A percentile compares a stretch with the other conserved stretches of the same genome.
Evolutionary conservation across 1,140 invertebrate genomes (phyloP).

Genomic region (Drosophila ohnishii): DNA sequence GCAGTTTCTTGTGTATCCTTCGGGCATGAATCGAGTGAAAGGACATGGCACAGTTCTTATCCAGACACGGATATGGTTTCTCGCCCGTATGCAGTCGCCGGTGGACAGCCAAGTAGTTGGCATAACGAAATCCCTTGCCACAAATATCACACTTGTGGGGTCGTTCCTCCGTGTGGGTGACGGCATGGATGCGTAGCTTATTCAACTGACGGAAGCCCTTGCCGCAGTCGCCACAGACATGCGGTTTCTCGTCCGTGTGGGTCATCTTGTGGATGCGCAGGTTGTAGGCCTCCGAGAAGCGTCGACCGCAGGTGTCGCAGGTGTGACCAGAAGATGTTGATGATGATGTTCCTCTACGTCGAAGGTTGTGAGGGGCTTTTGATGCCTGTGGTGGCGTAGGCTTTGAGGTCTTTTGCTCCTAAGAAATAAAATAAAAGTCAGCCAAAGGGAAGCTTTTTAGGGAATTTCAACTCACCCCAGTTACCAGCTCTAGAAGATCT

Average conservation of each 20-base stretch:
- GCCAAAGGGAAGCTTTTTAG: not conserved
- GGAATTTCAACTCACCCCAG: conserved; percentile 16
- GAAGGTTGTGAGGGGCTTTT: too few relatives aligned
- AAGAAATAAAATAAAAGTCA: not conserved
- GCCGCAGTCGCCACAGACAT: conserved; percentile 70
- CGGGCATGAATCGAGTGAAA: conserved; percentile 74
- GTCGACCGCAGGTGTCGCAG: conserved; percentile 53
- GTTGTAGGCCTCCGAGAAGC: conserved; percentile 67
- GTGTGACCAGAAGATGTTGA: not conserved
- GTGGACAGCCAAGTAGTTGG: conserved; percentile 70
- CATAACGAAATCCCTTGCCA: conserved; percentile 85
- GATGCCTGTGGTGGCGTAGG: not conserved
- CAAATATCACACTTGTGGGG: conserved; percentile 84
- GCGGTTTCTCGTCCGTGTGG: conserved; percentile 76
- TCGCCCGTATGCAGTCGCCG: conserved; percentile 93
- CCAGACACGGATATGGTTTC: conserved; percentile 85
- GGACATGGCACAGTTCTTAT: conserved; percentile 23
- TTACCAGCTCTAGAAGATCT: conserved; percentile 33
- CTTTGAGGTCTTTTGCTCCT: not conserved
- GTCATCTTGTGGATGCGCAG: conserved; percentile 74
- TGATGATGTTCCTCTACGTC: not conserved
- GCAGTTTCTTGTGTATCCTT: conserved; percentile 61
- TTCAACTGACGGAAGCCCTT: conserved; percentile 72
- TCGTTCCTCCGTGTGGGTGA: conserved; percentile 84
- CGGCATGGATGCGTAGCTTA: conserved; percentile 83